These are phyloP conservation scores for Pluvialis apricaria DNA, from an alignment of 2,113 vertebrate genomes.

Conservation along the genomic window DNA sequence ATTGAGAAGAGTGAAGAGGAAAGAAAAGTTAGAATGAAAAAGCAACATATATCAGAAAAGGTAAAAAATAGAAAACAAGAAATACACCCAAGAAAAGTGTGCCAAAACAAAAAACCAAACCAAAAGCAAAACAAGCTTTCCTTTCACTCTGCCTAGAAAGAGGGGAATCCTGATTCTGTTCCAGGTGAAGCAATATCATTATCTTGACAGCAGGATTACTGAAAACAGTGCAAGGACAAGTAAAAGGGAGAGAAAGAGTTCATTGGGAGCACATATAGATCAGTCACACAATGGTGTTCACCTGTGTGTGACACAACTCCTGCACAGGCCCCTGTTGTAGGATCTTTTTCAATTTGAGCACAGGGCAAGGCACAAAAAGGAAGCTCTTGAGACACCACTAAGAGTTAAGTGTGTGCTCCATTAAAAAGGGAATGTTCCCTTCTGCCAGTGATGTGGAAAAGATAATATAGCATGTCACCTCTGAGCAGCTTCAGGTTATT, in stretches of 20 bases:
- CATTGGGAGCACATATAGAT: neutral
- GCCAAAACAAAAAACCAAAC: neutral
- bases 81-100: neutral
- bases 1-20: neutral
- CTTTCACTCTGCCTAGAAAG: neutral
- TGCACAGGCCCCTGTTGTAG: too few relatives aligned
- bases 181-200: neutral
- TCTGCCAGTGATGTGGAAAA: neutral
- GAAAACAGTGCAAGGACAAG: neutral
- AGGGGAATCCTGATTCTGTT: neutral
- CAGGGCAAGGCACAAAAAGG: neutral
- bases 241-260: neutral
- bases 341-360: neutral
- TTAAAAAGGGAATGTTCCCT: neutral
- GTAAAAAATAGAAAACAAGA: neutral
- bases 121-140: neutral
- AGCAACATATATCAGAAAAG: neutral
- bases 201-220: neutral
- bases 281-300: neutral
- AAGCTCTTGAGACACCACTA: neutral
- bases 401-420: neutral
- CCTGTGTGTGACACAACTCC: neutral
- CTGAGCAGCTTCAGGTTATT: neutral
- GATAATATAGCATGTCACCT: neutral
- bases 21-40: neutral